A percentile compares a stretch with the other conserved stretches of the same genome.
Conservation (phyloP, 2,888 invertebrate species). For the Polietes domitor region DNA sequence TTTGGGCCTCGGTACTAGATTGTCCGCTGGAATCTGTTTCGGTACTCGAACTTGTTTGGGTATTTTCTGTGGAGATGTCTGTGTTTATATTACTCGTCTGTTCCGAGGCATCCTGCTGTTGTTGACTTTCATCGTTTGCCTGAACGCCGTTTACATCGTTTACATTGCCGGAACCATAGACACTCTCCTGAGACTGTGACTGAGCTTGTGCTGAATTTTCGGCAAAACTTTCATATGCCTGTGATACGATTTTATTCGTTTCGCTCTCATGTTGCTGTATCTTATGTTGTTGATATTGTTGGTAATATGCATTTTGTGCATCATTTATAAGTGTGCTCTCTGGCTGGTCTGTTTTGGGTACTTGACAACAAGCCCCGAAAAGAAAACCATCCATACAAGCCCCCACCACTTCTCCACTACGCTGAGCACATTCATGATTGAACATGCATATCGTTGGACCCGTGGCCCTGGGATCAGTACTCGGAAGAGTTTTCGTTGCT, state of each 20-base stretch:
- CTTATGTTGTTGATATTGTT: conserved; percentile 73
- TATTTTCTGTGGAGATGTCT: conserved; percentile 21
- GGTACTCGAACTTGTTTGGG: conserved; percentile 14
- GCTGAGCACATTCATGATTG: conserved; percentile 92
- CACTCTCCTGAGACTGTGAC: conserved; percentile 60
- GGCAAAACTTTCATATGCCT: conserved; percentile 73
- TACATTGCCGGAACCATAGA: conserved; percentile 33
- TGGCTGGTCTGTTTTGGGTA: conserved; percentile 82
- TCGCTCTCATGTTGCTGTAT: conserved; percentile 71
- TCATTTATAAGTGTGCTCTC: conserved; percentile 79
- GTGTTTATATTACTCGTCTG: conserved; percentile 1
- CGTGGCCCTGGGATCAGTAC: conserved; percentile 82
- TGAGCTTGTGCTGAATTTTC: conserved; percentile 68
- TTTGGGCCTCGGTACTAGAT: conserved; percentile 72
- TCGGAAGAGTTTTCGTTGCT: conserved; percentile 84
- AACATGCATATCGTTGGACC: conserved; percentile 95
- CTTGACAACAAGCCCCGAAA: conserved; percentile 94
- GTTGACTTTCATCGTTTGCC: conserved; percentile 38
- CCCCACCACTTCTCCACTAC: conserved; percentile 91
- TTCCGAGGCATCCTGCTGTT: conserved; percentile 25
- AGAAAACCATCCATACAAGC: conserved; percentile 92
- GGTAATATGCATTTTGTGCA: conserved; percentile 75
- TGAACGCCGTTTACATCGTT: not conserved
- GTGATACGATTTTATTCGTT: conserved; percentile 69
- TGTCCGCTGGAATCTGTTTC: conserved; percentile 60